Evolutionary conservation across 23 tunicate genomes (phyloP).

Genomic region (Diplosoma virens): DNA sequence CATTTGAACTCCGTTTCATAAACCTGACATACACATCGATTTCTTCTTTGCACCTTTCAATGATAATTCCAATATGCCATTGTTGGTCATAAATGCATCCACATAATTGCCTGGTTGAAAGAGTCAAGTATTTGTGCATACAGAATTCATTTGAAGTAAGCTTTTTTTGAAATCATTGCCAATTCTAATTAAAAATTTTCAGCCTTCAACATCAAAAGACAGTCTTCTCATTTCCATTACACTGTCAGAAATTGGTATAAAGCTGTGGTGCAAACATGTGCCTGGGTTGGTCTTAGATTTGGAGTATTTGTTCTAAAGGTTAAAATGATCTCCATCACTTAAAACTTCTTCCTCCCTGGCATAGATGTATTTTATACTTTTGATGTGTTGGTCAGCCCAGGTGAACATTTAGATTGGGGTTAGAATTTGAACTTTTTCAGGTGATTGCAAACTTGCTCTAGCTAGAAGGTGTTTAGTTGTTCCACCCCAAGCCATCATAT

Average conservation of each 20-base stretch:
- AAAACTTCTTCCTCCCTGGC: neutral
- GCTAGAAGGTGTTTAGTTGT: conserved; percentile 25
- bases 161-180: neutral
- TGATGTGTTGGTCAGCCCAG: neutral
- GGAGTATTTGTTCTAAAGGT: neutral
- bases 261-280: neutral
- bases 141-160: neutral
- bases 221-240: neutral
- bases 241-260: neutral
- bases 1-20: neutral
- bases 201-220: neutral
- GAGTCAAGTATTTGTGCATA: neutral
- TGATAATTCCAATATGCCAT: conserved; percentile 12
- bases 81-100: conserved; percentile 1
- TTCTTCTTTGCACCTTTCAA: neutral
- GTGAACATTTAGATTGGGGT: neutral
- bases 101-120: conserved; percentile 11
- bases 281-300: neutral
- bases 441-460: conserved; percentile 13
- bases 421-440: neutral
- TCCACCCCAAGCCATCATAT: neutral
- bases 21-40: conserved; percentile 5
- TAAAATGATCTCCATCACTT: neutral
- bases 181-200: neutral
- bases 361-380: neutral